Base-by-base conservation (phyloP, 2,113 vertebrate species). In the Etheostoma spectabile region DNA sequence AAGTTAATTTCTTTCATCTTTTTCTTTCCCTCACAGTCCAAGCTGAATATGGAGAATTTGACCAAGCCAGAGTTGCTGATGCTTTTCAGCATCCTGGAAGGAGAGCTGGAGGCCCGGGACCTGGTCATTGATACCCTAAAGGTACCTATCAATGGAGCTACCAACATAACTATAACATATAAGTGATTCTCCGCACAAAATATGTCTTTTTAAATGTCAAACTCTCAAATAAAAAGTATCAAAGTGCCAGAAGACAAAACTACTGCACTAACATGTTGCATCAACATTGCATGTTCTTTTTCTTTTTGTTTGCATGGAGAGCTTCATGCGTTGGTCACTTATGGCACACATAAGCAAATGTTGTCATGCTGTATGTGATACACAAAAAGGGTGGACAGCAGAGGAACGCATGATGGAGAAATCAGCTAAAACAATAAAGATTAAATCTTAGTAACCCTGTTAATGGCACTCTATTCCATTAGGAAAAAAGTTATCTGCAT, bases 81-180 rank as follows among this genome's bases (percentile, higher is more conserved):
- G 22, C 97, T 99, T 18, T 97, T 99, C 78, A 98, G 98, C 92
- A 95, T 99, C 89, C 95, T 99, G 77, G 98, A 99, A 86, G 98
- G 98, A 86, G 98, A 99, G 82, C 95, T 99, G 84, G 98, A 99
- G 94, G 98, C 98, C 33, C 95, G 97, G 75, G 98, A 99, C 88
- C 94, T 99, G 68, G 97, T 98, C 90, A 99, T 99, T 64, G 97
- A 99, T 89, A 96, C 97, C 79, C 95, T 99, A 77, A 98, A 97
- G 97, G 98, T 99, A 96, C n/a, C 90, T 38, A 11, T 60, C 53
- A 74, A 14, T 14, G 16, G 19, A 88, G 48, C 70, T 77, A 38
- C 18, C 64, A 24, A 59, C 55, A 68, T 21, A 11, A 71, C 30
- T 35, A 13, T 4, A 18, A 59, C 5, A 8, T n/a, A n/a, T n/a